Base-by-base conservation (phyloP, 2,113 vertebrate species). In the Aspidoscelis tigris region DNA sequence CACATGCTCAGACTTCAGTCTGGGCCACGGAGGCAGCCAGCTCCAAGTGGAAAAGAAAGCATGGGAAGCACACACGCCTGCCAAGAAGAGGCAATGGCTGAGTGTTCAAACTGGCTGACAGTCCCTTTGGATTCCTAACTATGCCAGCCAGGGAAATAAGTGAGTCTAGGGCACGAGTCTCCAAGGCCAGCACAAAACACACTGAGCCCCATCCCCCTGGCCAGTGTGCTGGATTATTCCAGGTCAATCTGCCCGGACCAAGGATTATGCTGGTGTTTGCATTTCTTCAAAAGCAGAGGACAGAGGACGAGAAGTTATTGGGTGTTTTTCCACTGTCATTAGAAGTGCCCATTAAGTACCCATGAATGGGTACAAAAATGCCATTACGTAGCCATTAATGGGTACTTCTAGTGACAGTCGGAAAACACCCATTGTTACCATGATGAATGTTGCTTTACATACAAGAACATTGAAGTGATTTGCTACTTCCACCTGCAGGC, bases 31-130 rank as follows among this genome's bases (percentile, higher is more conserved):
- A 70, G 61, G 21, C 81, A 43, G 79, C 84, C 74, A 39, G 65
- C 24, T 43, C 24, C 12, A 4, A 53, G 76, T 81, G 84, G 73
- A 86, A 81, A 81, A 86, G 47, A 75, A 86, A 81, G 53, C 47
- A 69, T n/a, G 47, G 74, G 39, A 64, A 75, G 53, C 21, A 7
- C 39, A 11, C 21, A 2, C 3, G 33, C 21, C 64, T 76, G 78
- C 79, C 78, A 76, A 76, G 73, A 61, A 21, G 33, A 33, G 33
- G 53, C 39, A 61, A 33, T 44, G 50, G 65, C 41, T 41, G 78
- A 33, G 41, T 39, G 75, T 76, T 76, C 79, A 16, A 81, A 14
- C 39, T 86, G 79, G 73, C 79, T 64, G 53, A 22, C 1, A 3
- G 81, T 43, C 50, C 6, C 26, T 39, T 50, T 71, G 78, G 71